These are phyloP conservation scores for Eleutherodactylus coqui DNA, from an alignment of 2,797 vertebrate species.

Conservation along the genomic window DNA sequence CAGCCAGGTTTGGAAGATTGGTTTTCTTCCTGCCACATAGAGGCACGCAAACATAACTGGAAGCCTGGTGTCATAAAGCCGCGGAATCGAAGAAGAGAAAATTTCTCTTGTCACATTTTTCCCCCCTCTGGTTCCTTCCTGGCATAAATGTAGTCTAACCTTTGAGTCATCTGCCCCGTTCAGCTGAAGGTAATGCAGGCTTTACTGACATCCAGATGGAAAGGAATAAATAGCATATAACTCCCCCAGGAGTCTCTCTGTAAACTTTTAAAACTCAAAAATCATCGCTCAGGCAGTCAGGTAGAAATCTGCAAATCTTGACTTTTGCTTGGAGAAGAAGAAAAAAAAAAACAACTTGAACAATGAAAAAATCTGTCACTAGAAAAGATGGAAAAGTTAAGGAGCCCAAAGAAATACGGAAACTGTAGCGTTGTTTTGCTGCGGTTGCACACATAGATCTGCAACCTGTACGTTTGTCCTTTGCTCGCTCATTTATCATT, in stretches of 20 bases:
- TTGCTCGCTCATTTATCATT: slow-evolving; percentile 39
- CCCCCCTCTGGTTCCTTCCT: slow-evolving; percentile 44
- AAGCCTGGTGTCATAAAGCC: slow-evolving; percentile 15
- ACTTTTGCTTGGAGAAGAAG: slow-evolving; percentile 32
- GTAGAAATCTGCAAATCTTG: slow-evolving; percentile 33
- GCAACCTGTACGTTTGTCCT: slow-evolving; percentile 26
- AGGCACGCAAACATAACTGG: slow-evolving; percentile 41
- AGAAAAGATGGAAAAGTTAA: slow-evolving; percentile 21
- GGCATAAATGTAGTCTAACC: slow-evolving; percentile 53
- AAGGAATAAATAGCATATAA: slow-evolving; percentile 59
- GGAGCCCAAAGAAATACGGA: slow-evolving; percentile 31
- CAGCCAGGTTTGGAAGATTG: slow-evolving; percentile 35
- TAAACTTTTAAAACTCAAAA: slow-evolving; percentile 56
- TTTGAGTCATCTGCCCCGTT: slow-evolving; percentile 54
- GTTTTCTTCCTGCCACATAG: slow-evolving; percentile 51
- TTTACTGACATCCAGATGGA: slow-evolving; percentile 59
- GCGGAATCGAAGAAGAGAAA: slow-evolving; percentile 15
- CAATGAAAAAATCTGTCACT: slow-evolving; percentile 23
- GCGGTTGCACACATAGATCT: slow-evolving; percentile 33
- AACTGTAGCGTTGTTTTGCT: slow-evolving; percentile 16
- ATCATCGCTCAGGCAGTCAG: neutral
- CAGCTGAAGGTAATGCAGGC: slow-evolving; percentile 39
- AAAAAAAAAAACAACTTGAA: neutral
- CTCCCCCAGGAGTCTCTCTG: slow-evolving; percentile 48
- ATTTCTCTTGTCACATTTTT: slow-evolving; percentile 51